Base-by-base conservation (phyloP, 2,113 vertebrate genomes). In the Carassius carassius region DNA sequence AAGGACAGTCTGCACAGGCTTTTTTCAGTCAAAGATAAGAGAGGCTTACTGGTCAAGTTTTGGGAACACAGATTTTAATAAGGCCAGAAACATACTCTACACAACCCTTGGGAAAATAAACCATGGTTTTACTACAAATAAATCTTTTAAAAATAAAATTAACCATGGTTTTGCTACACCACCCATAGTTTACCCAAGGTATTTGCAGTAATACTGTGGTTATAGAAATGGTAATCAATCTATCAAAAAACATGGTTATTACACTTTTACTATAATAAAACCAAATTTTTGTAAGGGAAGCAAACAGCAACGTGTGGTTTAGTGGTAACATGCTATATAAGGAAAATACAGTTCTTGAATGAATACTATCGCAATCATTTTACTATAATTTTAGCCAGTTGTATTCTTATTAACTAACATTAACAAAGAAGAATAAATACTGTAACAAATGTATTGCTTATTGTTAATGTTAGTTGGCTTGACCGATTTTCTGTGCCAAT, bases 1-100 rank as follows among this genome's bases (percentile, higher is more conserved):
- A 67, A 81, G 7, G 3, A 81, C 23, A 67, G 25, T 75, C 63
- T 51, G 58, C 9, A n/a, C 25, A 23, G 44, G 51, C 2, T 35
- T 83, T 72, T 47, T 70, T 44, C 35, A 75, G 67, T 58, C 41
- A 54, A 14, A 70, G 16, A 74, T 65, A 81, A 10, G 67, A 25
- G 67, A 37, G n/a, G 5, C 7, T 70, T 51, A 69, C 8, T 69
- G 0, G 2, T 58, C 56, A 58, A n/a, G 21, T 67, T 65, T 32
- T 32, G 1, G 4, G 1, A 37, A 37, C 9, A 37, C 17, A 37
- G 32, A 37, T 41, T 37, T 69, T 13, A 5, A 14, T 62, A 62
- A 49, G 16, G 47, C 47, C 44, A 76, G 25, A 49, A 54, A 49
- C 37, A 41, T 73, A 44, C 44, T 47, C 19, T 74, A 5, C 5